Percentiles rank a stretch among this genome's conserved stretches.
phyloP scores from a whole-genome alignment of 2,113 vertebrate genomes.

The Chitala chitala region DNA sequence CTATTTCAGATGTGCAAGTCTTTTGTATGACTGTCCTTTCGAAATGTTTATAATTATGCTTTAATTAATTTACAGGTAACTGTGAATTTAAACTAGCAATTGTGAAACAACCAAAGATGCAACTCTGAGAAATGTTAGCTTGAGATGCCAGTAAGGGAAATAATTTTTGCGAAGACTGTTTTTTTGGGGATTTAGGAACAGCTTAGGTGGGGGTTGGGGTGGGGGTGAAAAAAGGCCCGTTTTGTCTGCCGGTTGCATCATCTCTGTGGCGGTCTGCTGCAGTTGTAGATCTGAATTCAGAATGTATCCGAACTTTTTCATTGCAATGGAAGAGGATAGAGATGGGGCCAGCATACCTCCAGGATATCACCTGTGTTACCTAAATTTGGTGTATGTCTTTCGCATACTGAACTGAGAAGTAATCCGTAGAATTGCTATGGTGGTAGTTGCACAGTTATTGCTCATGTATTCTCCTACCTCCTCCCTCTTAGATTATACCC shows the following conservation, averaged over 20 bases:
- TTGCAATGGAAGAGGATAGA: background rate
- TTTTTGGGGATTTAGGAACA: conserved; percentile 2
- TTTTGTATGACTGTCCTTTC: too few species aligned
- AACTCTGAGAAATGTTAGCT: background rate
- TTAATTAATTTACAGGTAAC: conserved; percentile 1
- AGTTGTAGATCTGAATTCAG: conserved; percentile 16
- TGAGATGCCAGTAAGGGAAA: background rate
- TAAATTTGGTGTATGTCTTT: too few species aligned
- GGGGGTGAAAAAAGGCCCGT: background rate
- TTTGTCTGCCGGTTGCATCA: conserved; percentile 27
- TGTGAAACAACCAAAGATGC: background rate
- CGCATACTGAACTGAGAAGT: too few species aligned
- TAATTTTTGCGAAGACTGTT: background rate
- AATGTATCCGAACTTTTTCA: conserved; percentile 14
- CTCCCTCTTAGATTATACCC: too few species aligned
- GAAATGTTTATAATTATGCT: too few species aligned
- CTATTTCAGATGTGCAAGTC: too few species aligned
- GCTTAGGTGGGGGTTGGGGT: background rate
- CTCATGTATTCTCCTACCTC: too few species aligned
- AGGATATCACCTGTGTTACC: background rate
- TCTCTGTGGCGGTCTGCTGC: conserved; percentile 16
- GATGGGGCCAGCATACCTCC: background rate
- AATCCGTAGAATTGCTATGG: too few species aligned
- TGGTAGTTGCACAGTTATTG: too few species aligned
- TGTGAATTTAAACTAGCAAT: background rate